Base-by-base conservation (phyloP, 1,140 invertebrate species). In the Yoshiicerus persimilis region DNA sequence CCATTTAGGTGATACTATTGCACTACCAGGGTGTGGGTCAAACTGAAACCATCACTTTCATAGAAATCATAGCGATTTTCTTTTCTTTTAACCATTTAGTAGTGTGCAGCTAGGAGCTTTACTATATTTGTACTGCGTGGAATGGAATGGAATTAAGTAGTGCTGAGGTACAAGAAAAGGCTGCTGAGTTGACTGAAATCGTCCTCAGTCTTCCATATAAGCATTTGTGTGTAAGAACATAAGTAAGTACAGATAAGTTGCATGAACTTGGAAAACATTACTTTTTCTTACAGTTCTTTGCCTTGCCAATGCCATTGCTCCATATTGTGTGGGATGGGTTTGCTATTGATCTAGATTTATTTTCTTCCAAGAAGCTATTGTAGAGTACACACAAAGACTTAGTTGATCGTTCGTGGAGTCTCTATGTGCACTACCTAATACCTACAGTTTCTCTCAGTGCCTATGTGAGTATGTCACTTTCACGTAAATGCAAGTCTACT, bases 321-420 rank as follows among this genome's bases (percentile, higher is more conserved):
- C 34, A 80, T 38, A 80, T 36, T 80, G 75, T 80, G 75, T 80
- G 75, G 75, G 75, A 80, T 36, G 75, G 75, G 75, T 80, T n/a
- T 32, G 75, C 34, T 38, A 80, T 80, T 80, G 75, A 80, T 80
- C 75, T 38, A 80, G 75, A 80, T 80, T 80, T 80, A 80, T 38
- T 80, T 23, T 80, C 30, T 16, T 30, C 25, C 25, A 4, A 70
- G 27, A 70, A 70, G 23, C 66, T 32, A 30, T 70, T 70, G 30
- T 30, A 70, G 30, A 30, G 25, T 30, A 70, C 25, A 70, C 47
- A 56, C 47, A 16, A 4, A 56, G 47, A 56, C 47, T n/a, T n/a
- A 56, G 13, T 47, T 47, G 41, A 47, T 47, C 41, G 41, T 47
- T 56, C 47, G 16, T 56, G 13, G 20, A 16, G 13, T 64, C 25